Conservation (phyloP, 2,797 vertebrate species). For the Catostomus latipinnis region DNA sequence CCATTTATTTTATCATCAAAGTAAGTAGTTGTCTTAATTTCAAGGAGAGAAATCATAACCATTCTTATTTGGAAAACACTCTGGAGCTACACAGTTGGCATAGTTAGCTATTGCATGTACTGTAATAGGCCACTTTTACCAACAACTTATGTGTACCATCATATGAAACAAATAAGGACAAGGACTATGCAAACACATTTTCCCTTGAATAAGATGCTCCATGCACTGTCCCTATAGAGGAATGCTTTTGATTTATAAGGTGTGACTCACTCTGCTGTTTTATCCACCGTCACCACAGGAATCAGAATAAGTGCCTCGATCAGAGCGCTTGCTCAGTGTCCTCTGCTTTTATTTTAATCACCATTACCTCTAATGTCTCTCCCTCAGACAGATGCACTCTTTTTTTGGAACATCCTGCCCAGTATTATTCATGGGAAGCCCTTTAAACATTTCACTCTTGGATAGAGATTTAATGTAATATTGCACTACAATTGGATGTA, state of each 20-base stretch:
- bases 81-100: not conserved
- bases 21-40: conserved; percentile 10
- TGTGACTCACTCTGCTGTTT: conserved; percentile 54
- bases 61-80: not conserved
- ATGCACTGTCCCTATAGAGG: conserved; percentile 50
- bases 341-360: conserved; percentile 63
- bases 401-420: not conserved
- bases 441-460: not conserved
- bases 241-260: conserved; percentile 60
- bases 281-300: conserved; percentile 53
- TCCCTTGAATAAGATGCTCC: not conserved
- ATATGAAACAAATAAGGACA: not conserved
- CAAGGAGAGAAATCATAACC: conserved; percentile 16
- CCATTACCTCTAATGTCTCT: conserved; percentile 26
- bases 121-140: not conserved
- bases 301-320: conserved; percentile 55
- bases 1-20: conserved; percentile 9
- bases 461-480: not conserved
- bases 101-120: not conserved
- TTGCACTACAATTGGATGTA: not conserved
- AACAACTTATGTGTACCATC: not conserved
- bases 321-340: conserved; percentile 45
- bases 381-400: not conserved
- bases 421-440: conserved; percentile 18
- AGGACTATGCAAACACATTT: conserved; percentile 12